phyloP scores from a whole-genome alignment of 2,113 vertebrate genomes.

The Nothobranchius furzeri region DNA sequence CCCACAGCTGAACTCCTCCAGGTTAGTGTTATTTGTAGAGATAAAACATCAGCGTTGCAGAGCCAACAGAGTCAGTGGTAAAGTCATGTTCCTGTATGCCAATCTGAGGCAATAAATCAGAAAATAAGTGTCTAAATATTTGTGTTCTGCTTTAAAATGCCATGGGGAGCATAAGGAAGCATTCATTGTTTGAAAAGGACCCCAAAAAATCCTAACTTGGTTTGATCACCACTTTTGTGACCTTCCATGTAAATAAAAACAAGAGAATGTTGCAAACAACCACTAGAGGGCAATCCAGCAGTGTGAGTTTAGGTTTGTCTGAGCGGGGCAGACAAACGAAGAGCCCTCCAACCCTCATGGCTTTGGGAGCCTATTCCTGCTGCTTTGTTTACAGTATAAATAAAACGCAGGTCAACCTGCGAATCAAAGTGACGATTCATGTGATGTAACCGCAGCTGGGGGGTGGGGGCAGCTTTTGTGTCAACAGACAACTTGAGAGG shows the following conservation, averaged over 20 bases:
- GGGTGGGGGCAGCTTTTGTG: constrained; percentile 8
- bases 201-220: no score
- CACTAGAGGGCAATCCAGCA: constrained; percentile 57
- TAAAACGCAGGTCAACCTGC: constrained; percentile 1
- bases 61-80: no score
- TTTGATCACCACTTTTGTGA: background rate
- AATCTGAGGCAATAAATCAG: no score
- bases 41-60: no score
- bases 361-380: constrained; percentile 6
- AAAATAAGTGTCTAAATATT: no score
- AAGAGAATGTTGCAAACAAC: background rate
- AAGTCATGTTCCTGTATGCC: no score
- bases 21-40: no score
- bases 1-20: no score
- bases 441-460: constrained; percentile 17
- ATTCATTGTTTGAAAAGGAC: no score
- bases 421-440: constrained; percentile 31
- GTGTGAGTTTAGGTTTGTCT: background rate
- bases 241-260: background rate
- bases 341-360: background rate
- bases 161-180: no score
- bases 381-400: constrained; percentile 50
- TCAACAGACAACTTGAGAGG: constrained; percentile 30
- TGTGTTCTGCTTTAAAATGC: no score
- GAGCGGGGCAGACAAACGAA: background rate